Base-by-base conservation (phyloP, 2,797 vertebrate species). In the Meriones psammophilus region DNA sequence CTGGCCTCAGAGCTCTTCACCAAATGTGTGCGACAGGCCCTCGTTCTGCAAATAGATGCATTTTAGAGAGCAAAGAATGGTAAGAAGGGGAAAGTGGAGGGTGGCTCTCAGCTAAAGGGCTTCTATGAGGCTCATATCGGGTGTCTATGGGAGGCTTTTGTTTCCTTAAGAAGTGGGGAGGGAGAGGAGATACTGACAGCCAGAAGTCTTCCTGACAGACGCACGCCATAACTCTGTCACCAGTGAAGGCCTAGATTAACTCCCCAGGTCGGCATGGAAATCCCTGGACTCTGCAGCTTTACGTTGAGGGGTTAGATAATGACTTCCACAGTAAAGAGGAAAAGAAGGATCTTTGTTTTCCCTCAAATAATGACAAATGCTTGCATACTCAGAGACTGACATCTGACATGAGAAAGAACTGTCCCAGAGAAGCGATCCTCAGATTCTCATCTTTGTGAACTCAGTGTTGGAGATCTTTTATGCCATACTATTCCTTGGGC, bases 401-500 rank as follows among this genome's bases (percentile, higher is more conserved):
- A 8, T 36, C 84, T 89, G 33, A 56, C 18, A 71, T 68, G 26
- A 80, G 89, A 96, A 92, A 91, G 1, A 84, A 80, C 78, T 94
- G 94, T 89, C 66, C 39, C 33, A 71, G n/a, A 64, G 42, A 13
- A 94, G 14, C 8, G 85, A 69, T 46, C 26, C 39, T n/a, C 50
- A 66, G 76, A 78, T 85, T 91, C 81, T 94, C n/a, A 64, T 93
- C 24, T 56, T 85, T 92, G 39, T 24, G 13, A 86, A 92, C 74
- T 77, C 28, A 14, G 74, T 88, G 42, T 26, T 60, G 62, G 33
- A 18, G 5, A 46, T 39, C 56, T 77, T 36, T 54, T 80, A 50
- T 62, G 66, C 18, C n/a, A 50, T 74, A 39, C 88, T 86, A 78
- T 78, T 15, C 33, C 62, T 64, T 69, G 73, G 14, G 58, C 20